Evolutionary conservation across 2,113 vertebrate genomes (phyloP).

Genomic region (Erythrocercus mccallii): DNA sequence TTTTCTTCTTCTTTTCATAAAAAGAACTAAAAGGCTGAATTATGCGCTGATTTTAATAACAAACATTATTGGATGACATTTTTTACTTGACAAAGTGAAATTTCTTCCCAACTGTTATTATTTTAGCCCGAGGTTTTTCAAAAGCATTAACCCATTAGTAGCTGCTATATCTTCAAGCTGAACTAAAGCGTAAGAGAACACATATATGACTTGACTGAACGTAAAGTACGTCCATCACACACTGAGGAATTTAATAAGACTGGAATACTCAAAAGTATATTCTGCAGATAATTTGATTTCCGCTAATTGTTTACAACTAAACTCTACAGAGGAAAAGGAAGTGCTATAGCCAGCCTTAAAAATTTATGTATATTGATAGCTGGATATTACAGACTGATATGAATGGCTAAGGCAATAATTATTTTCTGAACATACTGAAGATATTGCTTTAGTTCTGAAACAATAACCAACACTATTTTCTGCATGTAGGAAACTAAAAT

Average conservation of each 20-base stretch:
- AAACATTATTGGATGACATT: background rate
- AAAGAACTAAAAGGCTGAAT: conserved; percentile 18
- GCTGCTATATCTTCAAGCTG: background rate
- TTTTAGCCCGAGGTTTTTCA: background rate
- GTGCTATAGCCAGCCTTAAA: background rate
- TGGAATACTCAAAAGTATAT: background rate
- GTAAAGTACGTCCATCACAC: background rate
- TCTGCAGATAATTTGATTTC: background rate
- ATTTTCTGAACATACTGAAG: background rate
- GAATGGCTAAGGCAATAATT: background rate
- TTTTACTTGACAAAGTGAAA: conserved; percentile 11
- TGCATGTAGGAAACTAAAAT: background rate
- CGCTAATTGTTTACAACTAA: background rate
- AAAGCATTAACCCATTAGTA: background rate
- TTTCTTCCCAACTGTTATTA: background rate
- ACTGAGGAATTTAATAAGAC: background rate
- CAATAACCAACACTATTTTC: background rate
- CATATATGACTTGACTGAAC: background rate
- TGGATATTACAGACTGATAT: background rate
- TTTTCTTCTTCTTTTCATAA: background rate
- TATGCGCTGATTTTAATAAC: conserved; percentile 39
- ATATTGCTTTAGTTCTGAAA: background rate
- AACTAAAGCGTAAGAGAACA: background rate
- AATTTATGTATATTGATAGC: background rate
- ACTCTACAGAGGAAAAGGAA: background rate